Base-by-base conservation (phyloP, 2,797 vertebrate species). In the Uromys caudimaculatus region DNA sequence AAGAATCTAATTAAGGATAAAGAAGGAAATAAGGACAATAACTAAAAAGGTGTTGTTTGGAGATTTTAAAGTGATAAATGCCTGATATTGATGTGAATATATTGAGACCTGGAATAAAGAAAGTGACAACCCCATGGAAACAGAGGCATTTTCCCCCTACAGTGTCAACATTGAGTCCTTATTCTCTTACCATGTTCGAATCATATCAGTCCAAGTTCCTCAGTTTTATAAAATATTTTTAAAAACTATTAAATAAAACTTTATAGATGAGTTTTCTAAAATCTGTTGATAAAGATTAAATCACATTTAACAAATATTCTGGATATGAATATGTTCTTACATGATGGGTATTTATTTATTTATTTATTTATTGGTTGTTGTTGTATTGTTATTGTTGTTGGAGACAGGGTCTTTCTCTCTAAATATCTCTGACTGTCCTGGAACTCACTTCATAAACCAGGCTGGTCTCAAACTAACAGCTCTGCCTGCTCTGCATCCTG, bases 1-100 rank as follows among this genome's bases (percentile, higher is more conserved):
- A 91, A 90, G 6, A 94, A 92, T 85, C 77, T 93, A 95, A 96
- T 96, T 95, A 79, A 50, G 4, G 32, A 52, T 81, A 78, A 76
- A 94, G 69, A 86, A 92, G 77, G 69, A 89, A 97, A 82, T 41
- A 84, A 84, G 62, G 19, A 54, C 44, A 91, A n/a, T 1, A 89
- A 85, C 10, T 88, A 75, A 95, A 89, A 95, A 86, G 52, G 38
- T n/a, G 9, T 16, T 87, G 12, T 90, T 94, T 82, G 54, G 64
- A 93, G 52, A 93, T 88, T 91, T 88, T 89, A 35, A 96, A 95
- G 85, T 16, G 52, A 35, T 62, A 87, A 73, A 91, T 86, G 27
- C 1, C 54, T 62, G 11, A 52, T 93, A 24, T 52, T 75, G 10
- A 78, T 29, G 64, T 94, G 90, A 78, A 76, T 90, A 78, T 90